Percentiles rank a stretch among this genome's conserved stretches.
phyloP scores from a whole-genome alignment of 1,140 invertebrate species.

The Drosophila aff. region DNA sequence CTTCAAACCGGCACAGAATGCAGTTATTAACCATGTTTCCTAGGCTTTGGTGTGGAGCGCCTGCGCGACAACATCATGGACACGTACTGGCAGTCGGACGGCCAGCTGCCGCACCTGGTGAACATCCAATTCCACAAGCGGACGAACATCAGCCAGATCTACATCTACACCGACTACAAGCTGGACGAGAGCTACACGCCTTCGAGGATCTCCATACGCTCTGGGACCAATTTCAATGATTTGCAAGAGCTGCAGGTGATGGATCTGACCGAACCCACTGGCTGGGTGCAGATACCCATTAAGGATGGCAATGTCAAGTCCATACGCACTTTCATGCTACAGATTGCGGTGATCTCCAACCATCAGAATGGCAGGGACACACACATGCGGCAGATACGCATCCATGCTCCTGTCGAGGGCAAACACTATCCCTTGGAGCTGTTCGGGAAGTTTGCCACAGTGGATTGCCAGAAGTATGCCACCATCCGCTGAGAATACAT shows the following conservation, averaged over 20 bases:
- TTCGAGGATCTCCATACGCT: constrained; percentile 96
- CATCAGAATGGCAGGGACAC: constrained; percentile 99
- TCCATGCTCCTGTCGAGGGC: constrained; percentile 96
- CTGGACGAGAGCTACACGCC: constrained; percentile 99
- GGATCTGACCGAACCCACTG: constrained; percentile 96
- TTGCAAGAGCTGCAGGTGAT: constrained; percentile 98
- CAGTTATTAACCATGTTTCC: background rate
- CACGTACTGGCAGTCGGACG: constrained; percentile 99
- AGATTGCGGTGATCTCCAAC: constrained; percentile 98
- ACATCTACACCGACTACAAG: constrained; percentile 99
- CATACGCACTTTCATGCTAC: constrained; percentile 97
- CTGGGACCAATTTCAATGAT: constrained; percentile 98
- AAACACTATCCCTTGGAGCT: constrained; percentile 90
- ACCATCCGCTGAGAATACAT: constrained; percentile 88
- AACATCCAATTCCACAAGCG: constrained; percentile 99
- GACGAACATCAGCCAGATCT: constrained; percentile 97
- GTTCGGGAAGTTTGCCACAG: constrained; percentile 91
- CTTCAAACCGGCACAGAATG: rapidly evolving
- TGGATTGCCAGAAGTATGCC: constrained; percentile 92
- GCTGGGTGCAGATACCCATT: constrained; percentile 97
- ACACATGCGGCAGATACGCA: constrained; percentile 98
- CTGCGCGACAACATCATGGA: constrained; percentile 97
- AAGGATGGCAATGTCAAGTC: constrained; percentile 95
- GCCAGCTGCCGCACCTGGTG: constrained; percentile 98
- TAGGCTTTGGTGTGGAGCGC: constrained; percentile 99